Conservation (phyloP, 2,113 vertebrate genomes). For the Eulemur rufifrons region DNA sequence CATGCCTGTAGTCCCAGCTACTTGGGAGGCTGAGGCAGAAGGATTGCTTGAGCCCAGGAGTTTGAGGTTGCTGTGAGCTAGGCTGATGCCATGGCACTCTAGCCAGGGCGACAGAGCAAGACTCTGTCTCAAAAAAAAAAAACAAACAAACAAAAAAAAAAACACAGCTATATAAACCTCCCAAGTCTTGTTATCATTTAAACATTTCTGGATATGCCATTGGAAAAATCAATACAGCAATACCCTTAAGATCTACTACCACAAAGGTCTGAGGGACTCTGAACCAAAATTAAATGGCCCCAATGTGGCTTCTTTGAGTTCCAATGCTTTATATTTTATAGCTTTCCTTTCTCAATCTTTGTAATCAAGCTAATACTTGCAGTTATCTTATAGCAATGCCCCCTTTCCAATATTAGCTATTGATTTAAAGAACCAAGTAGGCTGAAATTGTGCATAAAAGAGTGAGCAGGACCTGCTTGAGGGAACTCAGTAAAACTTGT, state of each 20-base stretch:
- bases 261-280: neutral
- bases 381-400: neutral
- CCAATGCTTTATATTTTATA: slow-evolving; percentile 20
- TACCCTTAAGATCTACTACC: neutral
- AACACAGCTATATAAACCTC: neutral
- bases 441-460: neutral
- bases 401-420: slow-evolving; percentile 14
- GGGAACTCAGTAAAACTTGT: neutral
- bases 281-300: neutral
- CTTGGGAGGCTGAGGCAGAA: too few species aligned
- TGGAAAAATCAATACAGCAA: neutral
- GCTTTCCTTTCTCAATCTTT: neutral
- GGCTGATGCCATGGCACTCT: too few species aligned
- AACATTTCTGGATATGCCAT: neutral
- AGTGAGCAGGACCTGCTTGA: neutral
- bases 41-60: too few species aligned
- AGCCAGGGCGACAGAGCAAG: too few species aligned
- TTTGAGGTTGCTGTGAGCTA: too few species aligned
- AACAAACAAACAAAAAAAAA: too few species aligned
- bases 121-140: too few species aligned
- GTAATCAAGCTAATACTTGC: slow-evolving; percentile 22
- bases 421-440: neutral
- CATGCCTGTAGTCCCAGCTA: too few species aligned
- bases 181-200: neutral
- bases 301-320: neutral